phyloP scores from a whole-genome alignment of 1,140 invertebrate species.

The Drosophila sturtevanti region DNA sequence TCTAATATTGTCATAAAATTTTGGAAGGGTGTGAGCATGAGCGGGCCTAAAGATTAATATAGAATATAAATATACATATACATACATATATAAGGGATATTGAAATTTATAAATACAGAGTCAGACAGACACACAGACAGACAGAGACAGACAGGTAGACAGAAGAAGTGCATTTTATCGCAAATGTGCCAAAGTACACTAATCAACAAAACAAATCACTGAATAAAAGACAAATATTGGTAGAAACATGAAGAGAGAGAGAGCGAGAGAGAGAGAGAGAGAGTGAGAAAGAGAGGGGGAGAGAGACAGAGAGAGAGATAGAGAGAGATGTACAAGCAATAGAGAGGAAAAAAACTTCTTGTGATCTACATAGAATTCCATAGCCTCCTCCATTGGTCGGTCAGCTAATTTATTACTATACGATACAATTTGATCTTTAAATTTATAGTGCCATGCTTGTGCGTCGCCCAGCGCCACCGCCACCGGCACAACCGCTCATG shows the following conservation, averaged over 20 bases:
- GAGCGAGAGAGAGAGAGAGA: neutral
- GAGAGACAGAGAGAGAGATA: neutral
- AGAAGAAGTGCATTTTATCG: too few relatives aligned
- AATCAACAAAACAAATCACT: too few relatives aligned
- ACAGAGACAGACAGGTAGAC: neutral
- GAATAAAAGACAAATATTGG: too few relatives aligned
- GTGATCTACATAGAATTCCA: constrained; percentile 59
- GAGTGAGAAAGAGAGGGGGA: neutral
- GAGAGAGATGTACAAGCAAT: neutral
- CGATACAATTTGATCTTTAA: constrained; percentile 8
- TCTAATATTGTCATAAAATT: constrained; percentile 79
- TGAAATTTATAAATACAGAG: neutral
- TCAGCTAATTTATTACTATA: constrained; percentile 63
- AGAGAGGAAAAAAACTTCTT: neutral
- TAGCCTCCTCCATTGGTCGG: constrained; percentile 69
- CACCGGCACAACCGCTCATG: constrained; percentile 44
- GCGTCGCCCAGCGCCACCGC: constrained; percentile 57
- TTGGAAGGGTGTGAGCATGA: constrained; percentile 26
- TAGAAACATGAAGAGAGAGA: neutral
- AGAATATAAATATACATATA: constrained; percentile 1
- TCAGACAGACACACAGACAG: constrained; percentile 7
- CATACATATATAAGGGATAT: neutral
- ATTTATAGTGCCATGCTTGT: constrained; percentile 82
- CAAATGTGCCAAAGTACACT: too few relatives aligned
- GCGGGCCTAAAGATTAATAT: neutral